phyloP scores from a whole-genome alignment of 2,797 vertebrate species.

The Syngnathus acus region DNA sequence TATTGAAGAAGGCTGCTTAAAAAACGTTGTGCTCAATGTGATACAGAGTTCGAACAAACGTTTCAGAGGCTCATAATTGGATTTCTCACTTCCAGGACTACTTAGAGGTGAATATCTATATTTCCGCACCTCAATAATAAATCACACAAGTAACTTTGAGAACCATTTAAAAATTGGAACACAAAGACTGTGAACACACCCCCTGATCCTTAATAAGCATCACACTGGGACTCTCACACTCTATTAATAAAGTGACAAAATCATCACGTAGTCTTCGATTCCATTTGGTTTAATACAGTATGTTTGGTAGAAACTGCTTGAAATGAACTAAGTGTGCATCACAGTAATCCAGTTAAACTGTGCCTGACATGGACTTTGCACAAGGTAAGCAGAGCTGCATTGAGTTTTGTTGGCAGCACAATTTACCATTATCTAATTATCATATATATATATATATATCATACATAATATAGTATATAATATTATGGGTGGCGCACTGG shows the following conservation, averaged over 20 bases:
- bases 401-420: background rate
- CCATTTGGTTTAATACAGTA: background rate
- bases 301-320: background rate
- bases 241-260: background rate
- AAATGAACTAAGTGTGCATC: background rate
- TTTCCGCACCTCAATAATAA: background rate
- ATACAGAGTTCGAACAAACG: background rate
- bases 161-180: conserved; percentile 1
- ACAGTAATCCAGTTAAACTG: background rate
- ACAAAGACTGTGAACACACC: conserved; percentile 27
- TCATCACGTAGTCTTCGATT: conserved; percentile 11
- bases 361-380: background rate
- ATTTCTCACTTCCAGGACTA: background rate
- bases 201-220: conserved; percentile 9
- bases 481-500: too few relatives aligned
- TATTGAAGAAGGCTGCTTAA: too few relatives aligned
- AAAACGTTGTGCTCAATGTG: background rate
- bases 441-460: too few relatives aligned
- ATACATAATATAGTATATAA: too few relatives aligned
- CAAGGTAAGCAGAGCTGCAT: background rate
- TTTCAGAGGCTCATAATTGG: background rate
- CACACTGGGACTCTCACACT: conserved; percentile 13
- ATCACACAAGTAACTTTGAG: background rate
- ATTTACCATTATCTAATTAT: too few relatives aligned
- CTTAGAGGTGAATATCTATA: background rate